phyloP scores from a whole-genome alignment of 2,797 vertebrate genomes.

The Lacerta bilineata region DNA sequence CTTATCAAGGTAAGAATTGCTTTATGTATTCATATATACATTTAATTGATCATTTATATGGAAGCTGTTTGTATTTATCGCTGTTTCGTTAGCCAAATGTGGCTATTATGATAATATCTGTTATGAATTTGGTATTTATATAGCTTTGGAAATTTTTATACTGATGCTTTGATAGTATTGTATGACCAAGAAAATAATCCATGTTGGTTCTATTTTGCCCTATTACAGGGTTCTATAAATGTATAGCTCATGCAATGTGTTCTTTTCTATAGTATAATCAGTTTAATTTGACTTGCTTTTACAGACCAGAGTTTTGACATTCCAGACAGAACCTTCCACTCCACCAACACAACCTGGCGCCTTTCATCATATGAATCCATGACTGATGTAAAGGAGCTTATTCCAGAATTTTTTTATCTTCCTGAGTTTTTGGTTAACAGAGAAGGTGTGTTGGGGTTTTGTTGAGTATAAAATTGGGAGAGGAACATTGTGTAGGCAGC shows the following conservation, averaged over 20 bases:
- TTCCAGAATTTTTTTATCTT: constrained; percentile 99
- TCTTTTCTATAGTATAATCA: constrained; percentile 46
- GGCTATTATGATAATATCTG: not conserved
- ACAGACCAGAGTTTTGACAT: constrained; percentile 99
- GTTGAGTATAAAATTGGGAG: not conserved
- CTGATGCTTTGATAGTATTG: not conserved
- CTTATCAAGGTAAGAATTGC: constrained; percentile 91
- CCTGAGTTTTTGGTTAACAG: constrained; percentile 98
- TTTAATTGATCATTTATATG: not conserved
- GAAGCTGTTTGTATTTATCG: not conserved
- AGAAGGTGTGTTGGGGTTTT: constrained; percentile 85
- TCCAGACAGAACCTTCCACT: constrained; percentile 98
- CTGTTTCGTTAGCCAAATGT: not conserved
- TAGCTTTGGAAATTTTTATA: too few species aligned
- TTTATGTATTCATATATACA: not conserved
- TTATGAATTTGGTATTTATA: not conserved
- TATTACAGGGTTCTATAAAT: not conserved
- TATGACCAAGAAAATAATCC: not conserved
- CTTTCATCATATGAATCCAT: constrained; percentile 98
- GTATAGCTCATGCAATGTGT: accelerated
- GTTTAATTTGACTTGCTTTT: constrained; percentile 67
- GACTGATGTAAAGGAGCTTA: constrained; percentile 98
- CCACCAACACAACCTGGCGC: constrained; percentile 98
- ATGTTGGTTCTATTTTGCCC: not conserved
- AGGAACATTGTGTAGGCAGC: not conserved